Percentiles rank a stretch among this genome's conserved stretches.
Evolutionary conservation across 2,113 vertebrate genomes (phyloP).

Genomic region (Arothron firmamentum): DNA sequence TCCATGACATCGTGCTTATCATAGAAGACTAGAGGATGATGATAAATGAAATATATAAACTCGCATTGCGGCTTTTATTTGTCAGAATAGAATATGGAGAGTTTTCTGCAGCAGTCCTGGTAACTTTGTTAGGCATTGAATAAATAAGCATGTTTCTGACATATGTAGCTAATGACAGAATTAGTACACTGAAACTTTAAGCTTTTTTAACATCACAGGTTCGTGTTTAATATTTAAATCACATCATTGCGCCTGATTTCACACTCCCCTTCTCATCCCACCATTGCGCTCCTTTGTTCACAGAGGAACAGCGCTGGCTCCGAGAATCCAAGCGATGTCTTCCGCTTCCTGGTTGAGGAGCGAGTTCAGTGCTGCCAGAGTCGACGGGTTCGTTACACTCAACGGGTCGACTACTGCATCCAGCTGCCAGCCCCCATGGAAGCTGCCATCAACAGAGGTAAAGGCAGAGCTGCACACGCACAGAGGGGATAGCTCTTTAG

Average conservation of each 20-base stretch:
- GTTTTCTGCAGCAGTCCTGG: no score
- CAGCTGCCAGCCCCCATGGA: constrained; percentile 90
- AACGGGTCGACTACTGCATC: constrained; percentile 93
- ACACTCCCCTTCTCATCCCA: background rate
- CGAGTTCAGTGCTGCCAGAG: constrained; percentile 93
- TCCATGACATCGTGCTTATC: constrained; percentile 19
- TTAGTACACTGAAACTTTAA: no score
- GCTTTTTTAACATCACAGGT: no score
- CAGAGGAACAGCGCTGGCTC: constrained; percentile 90
- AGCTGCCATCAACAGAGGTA: constrained; percentile 91
- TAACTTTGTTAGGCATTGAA: no score
- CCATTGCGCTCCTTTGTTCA: background rate
- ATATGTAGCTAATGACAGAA: no score
- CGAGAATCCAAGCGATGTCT: constrained; percentile 93
- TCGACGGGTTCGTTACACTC: constrained; percentile 87
- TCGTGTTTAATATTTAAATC: no score
- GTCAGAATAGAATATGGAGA: no score
- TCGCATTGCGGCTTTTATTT: background rate
- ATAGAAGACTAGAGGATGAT: background rate
- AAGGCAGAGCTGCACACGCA: background rate
- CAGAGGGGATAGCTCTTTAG: constrained; percentile 3
- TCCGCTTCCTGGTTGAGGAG: constrained; percentile 96
- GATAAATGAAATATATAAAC: constrained; percentile 6
- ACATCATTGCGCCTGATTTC: background rate
- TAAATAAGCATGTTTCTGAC: no score